Conservation (phyloP, 1,140 invertebrate species). For the Bombus vancouverensis region DNA sequence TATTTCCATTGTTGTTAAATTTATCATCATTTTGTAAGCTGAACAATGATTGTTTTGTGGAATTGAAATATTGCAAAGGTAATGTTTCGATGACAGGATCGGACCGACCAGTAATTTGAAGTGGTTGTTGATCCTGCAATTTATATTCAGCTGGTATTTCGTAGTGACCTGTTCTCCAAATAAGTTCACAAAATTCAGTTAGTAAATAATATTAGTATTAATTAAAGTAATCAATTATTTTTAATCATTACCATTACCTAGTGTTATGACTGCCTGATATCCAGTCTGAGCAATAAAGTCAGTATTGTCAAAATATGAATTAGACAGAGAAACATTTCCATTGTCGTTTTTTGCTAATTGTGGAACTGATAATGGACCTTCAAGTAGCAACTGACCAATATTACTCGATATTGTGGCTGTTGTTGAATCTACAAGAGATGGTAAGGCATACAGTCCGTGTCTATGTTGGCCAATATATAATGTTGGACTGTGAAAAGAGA, state of each 20-base stretch:
- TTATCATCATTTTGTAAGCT: constrained; percentile 24
- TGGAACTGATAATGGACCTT: constrained; percentile 85
- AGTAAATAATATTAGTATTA: background rate
- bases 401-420: constrained; percentile 88
- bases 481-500: constrained; percentile 88
- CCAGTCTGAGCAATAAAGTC: constrained; percentile 63
- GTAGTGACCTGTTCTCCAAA: constrained; percentile 87
- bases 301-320: constrained; percentile 45
- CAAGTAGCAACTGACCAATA: constrained; percentile 85
- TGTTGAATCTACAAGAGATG: constrained; percentile 94
- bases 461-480: constrained; percentile 96
- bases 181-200: background rate
- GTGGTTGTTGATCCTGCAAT: constrained; percentile 78
- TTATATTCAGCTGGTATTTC: constrained; percentile 85
- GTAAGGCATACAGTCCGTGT: constrained; percentile 94
- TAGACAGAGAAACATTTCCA: constrained; percentile 55
- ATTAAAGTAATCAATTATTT: background rate
- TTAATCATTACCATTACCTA: constrained; percentile 66
- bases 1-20: background rate
- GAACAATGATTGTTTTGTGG: constrained; percentile 55
- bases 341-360: constrained; percentile 73
- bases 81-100: constrained; percentile 77
- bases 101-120: constrained; percentile 84
- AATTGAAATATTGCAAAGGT: constrained; percentile 62
- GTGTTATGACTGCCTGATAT: constrained; percentile 71